Percentiles rank a stretch among this genome's conserved stretches.
Evolutionary conservation across 2,113 vertebrate genomes (phyloP).

Genomic region (Melanerpes aurifrons): DNA sequence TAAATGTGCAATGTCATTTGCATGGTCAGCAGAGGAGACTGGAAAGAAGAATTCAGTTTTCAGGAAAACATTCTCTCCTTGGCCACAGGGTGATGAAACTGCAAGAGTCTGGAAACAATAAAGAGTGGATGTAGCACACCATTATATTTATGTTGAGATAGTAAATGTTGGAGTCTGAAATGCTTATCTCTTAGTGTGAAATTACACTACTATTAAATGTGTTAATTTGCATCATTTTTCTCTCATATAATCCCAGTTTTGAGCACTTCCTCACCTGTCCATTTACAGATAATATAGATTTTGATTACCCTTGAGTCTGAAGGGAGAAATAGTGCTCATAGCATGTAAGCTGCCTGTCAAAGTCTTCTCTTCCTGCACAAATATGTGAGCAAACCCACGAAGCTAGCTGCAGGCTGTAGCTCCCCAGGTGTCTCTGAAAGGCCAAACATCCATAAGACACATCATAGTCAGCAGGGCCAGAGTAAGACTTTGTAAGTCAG

Average conservation of each 20-base stretch:
- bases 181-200: constrained; percentile 21
- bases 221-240: constrained; percentile 45
- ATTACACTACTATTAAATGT: constrained; percentile 46
- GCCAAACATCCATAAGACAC: not conserved
- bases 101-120: not conserved
- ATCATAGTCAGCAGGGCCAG: not conserved
- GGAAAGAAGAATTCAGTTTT: not conserved
- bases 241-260: not conserved
- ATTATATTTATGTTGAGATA: constrained; percentile 16
- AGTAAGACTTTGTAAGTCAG: not conserved
- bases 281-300: constrained; percentile 30
- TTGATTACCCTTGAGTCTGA: constrained; percentile 11
- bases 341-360: not conserved
- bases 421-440: not conserved
- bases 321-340: not conserved
- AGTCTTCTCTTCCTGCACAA: not conserved
- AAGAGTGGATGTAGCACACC: not conserved
- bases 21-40: not conserved
- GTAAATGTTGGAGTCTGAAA: not conserved
- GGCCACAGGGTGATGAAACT: not conserved
- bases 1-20: not conserved
- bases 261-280: constrained; percentile 40
- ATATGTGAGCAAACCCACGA: not conserved
- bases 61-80: not conserved
- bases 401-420: not conserved